Conservation (phyloP, 2,113 vertebrate genomes). For the Zosterops borbonicus region DNA sequence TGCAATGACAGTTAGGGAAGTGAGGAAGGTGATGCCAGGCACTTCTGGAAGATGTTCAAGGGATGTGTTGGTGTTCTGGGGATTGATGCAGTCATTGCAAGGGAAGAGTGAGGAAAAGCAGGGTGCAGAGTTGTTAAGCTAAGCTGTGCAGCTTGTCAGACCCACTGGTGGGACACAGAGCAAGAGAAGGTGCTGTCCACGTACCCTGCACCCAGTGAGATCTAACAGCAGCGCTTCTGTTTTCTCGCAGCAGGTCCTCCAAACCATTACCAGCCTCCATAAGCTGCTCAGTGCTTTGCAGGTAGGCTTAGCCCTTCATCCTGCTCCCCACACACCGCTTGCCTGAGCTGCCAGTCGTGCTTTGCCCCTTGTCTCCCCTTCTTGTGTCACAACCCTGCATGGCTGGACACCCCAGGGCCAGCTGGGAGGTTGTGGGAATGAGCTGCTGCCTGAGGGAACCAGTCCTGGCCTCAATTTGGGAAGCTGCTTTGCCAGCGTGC, state of each 20-base stretch:
- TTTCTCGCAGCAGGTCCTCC: conserved; percentile 82
- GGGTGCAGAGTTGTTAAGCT: neutral
- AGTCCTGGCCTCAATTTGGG: neutral
- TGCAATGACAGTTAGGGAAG: neutral
- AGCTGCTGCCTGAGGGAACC: neutral
- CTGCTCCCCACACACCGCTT: neutral
- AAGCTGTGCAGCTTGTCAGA: neutral
- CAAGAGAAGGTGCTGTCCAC: neutral
- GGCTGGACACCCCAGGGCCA: fast-evolving
- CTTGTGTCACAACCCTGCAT: neutral
- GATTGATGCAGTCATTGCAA: neutral
- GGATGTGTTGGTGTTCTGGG: neutral
- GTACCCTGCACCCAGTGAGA: neutral
- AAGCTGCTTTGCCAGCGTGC: neutral
- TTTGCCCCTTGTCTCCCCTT: neutral
- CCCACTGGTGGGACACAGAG: neutral
- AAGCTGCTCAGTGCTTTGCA: conserved; percentile 88
- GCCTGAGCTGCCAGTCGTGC: fast-evolving
- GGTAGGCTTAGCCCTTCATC: conserved; percentile 68
- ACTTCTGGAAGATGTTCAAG: neutral
- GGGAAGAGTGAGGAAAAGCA: neutral
- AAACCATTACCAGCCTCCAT: conserved; percentile 86
- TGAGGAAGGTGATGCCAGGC: neutral
- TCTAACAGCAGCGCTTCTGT: neutral
- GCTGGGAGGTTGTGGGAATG: neutral